These are phyloP conservation scores for Nestor notabilis DNA, from an alignment of 2,113 vertebrate species.

Conservation along the genomic window DNA sequence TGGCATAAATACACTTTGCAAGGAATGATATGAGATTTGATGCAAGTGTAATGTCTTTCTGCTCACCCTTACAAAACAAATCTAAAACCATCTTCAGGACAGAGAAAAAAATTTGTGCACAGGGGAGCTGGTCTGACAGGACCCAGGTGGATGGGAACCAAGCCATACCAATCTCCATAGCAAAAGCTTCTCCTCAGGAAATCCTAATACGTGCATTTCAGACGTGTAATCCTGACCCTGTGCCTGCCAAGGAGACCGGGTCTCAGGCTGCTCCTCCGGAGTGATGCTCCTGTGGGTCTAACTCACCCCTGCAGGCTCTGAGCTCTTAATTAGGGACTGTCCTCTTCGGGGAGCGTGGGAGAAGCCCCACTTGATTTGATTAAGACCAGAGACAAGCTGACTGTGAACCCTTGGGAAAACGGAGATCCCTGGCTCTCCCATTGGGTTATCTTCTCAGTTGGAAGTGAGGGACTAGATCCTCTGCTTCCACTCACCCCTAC, in stretches of 20 bases:
- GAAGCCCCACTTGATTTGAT: background rate
- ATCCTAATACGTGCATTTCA: background rate
- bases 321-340: constrained; percentile 5
- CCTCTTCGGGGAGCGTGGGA: background rate
- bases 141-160: background rate
- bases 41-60: background rate
- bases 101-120: background rate
- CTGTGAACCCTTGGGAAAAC: background rate
- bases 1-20: background rate
- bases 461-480: background rate
- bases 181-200: background rate
- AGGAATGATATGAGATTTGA: background rate
- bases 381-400: background rate
- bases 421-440: background rate
- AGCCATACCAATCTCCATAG: accelerated
- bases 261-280: background rate
- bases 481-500: background rate
- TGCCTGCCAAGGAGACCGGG: background rate
- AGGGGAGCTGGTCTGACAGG: background rate
- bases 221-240: background rate
- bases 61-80: background rate
- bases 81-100: background rate
- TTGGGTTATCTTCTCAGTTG: background rate
- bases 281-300: background rate
- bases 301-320: background rate